Conservation (phyloP, 2,113 vertebrate species). For the Chrysochloris asiatica region DNA sequence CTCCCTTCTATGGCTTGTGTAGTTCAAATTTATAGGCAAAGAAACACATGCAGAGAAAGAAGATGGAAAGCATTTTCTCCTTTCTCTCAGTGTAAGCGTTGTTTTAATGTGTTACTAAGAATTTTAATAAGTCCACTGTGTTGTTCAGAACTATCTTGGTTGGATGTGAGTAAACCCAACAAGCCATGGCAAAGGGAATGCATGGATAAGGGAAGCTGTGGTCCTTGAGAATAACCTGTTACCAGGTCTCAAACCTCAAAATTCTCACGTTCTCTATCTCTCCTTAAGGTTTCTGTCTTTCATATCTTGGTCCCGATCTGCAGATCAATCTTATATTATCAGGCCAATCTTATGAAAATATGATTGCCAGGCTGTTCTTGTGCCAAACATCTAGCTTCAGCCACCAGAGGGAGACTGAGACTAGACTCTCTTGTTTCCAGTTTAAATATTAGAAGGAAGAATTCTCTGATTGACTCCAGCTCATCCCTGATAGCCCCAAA, state of each 20-base stretch:
- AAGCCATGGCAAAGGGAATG: not conserved
- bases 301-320: not conserved
- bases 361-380: not conserved
- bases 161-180: not conserved
- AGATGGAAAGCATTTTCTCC: not conserved
- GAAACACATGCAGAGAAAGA: not conserved
- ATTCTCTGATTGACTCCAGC: not conserved
- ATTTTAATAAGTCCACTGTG: not conserved
- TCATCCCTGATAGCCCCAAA: not conserved
- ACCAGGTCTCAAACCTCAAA: too few species aligned
- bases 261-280: not conserved
- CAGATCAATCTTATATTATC: not conserved
- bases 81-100: not conserved
- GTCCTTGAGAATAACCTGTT: not conserved
- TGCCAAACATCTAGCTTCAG: not conserved
- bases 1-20: not conserved
- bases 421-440: not conserved
- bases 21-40: not conserved
- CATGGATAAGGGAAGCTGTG: not conserved
- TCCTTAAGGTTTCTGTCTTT: not conserved
- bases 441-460: not conserved
- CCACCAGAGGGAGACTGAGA: constrained; percentile 6
- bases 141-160: not conserved
- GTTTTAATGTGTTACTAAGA: not conserved
- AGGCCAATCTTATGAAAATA: not conserved